Percentiles rank a stretch among this genome's conserved stretches.
These are phyloP conservation scores for Biston stratarius DNA, from an alignment of 2,888 invertebrate species.

Conservation along the genomic window DNA sequence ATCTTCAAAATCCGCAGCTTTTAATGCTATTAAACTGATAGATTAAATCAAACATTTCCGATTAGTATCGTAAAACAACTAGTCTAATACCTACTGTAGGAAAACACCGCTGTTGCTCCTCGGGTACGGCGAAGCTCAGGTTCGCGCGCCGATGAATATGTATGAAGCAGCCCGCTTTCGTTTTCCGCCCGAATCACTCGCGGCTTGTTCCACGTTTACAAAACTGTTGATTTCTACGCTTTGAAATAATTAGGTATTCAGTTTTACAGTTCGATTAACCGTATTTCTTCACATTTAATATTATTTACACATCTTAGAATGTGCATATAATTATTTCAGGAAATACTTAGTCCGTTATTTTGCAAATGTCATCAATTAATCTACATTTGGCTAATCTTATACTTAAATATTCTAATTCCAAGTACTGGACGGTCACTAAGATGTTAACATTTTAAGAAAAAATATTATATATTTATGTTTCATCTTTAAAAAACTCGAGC, in stretches of 20 bases:
- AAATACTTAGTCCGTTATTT: neutral
- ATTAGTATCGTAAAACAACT: neutral
- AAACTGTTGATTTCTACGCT: conserved; percentile 22
- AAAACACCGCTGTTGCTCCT: conserved; percentile 8
- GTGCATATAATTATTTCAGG: neutral
- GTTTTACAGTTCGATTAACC: neutral
- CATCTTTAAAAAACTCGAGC: too few relatives aligned
- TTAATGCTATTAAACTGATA: neutral
- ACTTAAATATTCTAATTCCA: neutral
- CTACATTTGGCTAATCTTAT: neutral
- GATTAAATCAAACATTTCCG: neutral
- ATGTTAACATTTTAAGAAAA: too few relatives aligned
- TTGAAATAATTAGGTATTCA: conserved; percentile 1
- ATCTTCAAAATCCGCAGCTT: neutral
- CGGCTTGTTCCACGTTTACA: conserved; percentile 11
- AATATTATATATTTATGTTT: too few relatives aligned
- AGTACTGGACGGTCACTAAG: too few relatives aligned
- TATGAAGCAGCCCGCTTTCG: conserved; percentile 28
- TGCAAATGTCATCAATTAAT: conserved; percentile 1
- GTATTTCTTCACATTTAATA: neutral
- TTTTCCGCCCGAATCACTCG: conserved; percentile 29
- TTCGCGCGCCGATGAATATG: conserved; percentile 26
- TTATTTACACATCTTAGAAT: neutral
- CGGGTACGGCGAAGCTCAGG: conserved; percentile 8
- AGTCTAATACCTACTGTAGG: neutral